phyloP scores from a whole-genome alignment of 2,888 invertebrate genomes.

The Drosophila rellima region DNA sequence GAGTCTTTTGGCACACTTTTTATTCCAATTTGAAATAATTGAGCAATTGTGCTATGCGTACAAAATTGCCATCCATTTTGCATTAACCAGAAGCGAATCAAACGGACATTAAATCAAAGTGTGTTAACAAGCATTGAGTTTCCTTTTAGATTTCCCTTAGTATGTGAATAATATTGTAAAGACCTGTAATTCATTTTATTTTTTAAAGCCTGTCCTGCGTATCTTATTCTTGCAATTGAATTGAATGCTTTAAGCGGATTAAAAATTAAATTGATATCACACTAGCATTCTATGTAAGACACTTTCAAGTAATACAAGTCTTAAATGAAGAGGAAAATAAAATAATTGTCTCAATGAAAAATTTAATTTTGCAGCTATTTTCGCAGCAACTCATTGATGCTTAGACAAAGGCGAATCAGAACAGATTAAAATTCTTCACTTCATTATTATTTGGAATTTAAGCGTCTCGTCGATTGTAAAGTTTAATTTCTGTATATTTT shows the following conservation, averaged over 20 bases:
- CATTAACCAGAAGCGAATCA: conserved; percentile 4
- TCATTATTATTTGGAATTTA: too few species aligned
- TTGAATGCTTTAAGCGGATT: neutral
- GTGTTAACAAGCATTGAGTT: neutral
- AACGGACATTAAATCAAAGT: conserved; percentile 6
- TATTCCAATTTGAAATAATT: conserved; percentile 49
- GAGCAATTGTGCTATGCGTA: conserved; percentile 35
- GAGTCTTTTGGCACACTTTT: conserved; percentile 36
- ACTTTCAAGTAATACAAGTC: neutral
- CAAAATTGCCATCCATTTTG: conserved; percentile 31
- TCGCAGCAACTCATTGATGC: neutral
- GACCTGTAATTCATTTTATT: neutral
- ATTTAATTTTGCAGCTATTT: neutral
- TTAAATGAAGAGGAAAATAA: neutral
- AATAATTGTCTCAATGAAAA: neutral
- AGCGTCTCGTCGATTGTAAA: neutral
- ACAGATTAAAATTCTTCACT: neutral
- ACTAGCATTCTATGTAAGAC: neutral
- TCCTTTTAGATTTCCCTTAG: neutral
- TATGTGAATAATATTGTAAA: neutral
- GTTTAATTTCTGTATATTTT: neutral
- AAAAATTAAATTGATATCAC: neutral
- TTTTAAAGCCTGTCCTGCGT: neutral
- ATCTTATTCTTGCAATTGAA: neutral
- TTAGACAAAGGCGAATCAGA: neutral